Conservation (phyloP, 2,113 vertebrate species). For the Electrona antarctica region DNA sequence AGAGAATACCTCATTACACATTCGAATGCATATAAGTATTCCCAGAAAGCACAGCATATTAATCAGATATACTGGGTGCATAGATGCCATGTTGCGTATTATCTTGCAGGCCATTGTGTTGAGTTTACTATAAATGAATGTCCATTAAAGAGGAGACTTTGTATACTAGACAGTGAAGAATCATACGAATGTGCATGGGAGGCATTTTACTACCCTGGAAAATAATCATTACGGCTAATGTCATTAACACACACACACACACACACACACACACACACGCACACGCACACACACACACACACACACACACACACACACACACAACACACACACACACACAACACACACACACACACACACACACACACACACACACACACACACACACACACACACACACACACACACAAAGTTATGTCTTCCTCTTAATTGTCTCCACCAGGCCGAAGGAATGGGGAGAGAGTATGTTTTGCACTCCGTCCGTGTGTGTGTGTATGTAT, state of each 20-base stretch:
- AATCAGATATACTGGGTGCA: constrained; percentile 43
- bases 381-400: constrained; percentile 9
- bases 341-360: constrained; percentile 5
- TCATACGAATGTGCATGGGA: constrained; percentile 8
- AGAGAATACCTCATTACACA: constrained; percentile 43
- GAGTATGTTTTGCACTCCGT: too few relatives aligned
- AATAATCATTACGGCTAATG: constrained; percentile 12
- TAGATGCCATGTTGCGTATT: constrained; percentile 43
- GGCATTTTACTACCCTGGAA: constrained; percentile 41
- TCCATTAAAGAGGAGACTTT: constrained; percentile 32
- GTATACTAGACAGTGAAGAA: constrained; percentile 46
- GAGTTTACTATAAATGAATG: constrained; percentile 52
- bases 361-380: constrained; percentile 3
- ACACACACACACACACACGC: constrained; percentile 3
- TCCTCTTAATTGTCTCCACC: constrained; percentile 14
- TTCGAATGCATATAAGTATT: constrained; percentile 34
- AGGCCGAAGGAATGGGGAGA: too few relatives aligned
- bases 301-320: not conserved
- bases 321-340: not conserved
- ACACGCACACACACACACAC: constrained; percentile 10
- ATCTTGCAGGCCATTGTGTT: constrained; percentile 56
- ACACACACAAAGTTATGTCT: not conserved
- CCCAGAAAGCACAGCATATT: constrained; percentile 48
- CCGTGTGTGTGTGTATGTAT: too few relatives aligned
- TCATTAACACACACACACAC: constrained; percentile 16